Evolutionary conservation across 2,888 invertebrate species (phyloP), one percentile per base, ranked within the genome.

Genomic region (Acanthacorydalis orientalis): DNA sequence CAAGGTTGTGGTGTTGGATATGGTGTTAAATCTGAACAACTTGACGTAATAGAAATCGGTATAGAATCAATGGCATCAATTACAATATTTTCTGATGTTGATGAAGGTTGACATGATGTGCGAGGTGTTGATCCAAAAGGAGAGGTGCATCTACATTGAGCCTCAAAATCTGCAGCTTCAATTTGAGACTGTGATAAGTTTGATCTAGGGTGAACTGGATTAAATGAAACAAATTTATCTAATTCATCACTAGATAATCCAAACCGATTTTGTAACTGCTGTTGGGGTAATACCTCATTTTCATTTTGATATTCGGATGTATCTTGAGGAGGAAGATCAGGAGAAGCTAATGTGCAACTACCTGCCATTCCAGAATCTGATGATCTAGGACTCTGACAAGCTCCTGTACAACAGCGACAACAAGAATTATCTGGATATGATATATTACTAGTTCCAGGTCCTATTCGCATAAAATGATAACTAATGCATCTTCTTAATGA

Each of bases 311-410:
- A 34, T 59, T 14, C 12, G 4, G 14, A 7, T 9, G 40, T 14
- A 23, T 42, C 37, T 8, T 47, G 47, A 16, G 47, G 37, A 14
- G 64, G 63, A n/a, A 77, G 69, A 62, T 82, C 82, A 0, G 83
- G 82, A 1, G 83, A 81, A 6, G 82, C 75, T 50, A 83, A 69
- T 48, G 79, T 78, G 58, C 80, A 84, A 64, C 85, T 86, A 31
- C 87, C 88, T 1, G 85, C 88, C 67, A 89, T 83, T 23, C 89
- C 89, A 0, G 87, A 88, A 61, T 85, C 84, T 12, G 88, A 87
- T 7, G 82, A 83, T 51, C 83, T 69, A 0, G 80, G 80, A 63
- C 83, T 83, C 37, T 75, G 77, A 52, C 77, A 78, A 44, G 55
- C 54, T 39, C 60, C 60, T 44, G 53, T 52, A 44, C 61, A 60